phyloP scores from a whole-genome alignment of 1,140 invertebrate species.

The Antheraea pernyi region DNA sequence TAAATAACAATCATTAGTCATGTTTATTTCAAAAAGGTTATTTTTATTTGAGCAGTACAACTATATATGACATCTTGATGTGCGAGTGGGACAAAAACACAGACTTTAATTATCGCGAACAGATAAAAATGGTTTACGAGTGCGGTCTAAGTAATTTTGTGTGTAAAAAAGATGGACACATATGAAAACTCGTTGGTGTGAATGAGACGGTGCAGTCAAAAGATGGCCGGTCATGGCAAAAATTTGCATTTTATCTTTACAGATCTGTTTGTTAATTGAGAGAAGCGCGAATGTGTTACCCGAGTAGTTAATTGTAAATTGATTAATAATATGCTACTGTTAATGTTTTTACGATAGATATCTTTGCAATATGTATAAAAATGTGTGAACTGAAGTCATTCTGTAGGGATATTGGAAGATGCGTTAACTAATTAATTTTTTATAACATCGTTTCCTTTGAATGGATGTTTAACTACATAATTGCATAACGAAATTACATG shows the following conservation, averaged over 20 bases:
- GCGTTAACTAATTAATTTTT: not conserved
- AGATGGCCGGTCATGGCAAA: slow-evolving; percentile 36
- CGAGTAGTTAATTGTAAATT: slow-evolving; percentile 52
- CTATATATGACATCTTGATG: not conserved
- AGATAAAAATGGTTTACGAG: slow-evolving; percentile 4
- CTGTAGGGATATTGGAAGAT: not conserved
- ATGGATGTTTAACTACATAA: too few species aligned
- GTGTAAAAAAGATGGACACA: slow-evolving; percentile 24
- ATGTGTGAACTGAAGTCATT: slow-evolving; percentile 8
- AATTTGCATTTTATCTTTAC: slow-evolving; percentile 59
- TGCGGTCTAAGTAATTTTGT: slow-evolving; percentile 14
- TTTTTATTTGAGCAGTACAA: not conserved
- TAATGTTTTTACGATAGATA: slow-evolving; percentile 45
- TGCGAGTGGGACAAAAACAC: slow-evolving; percentile 20
- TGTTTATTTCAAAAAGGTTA: not conserved
- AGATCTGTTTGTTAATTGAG: slow-evolving; percentile 59
- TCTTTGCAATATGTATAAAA: slow-evolving; percentile 29
- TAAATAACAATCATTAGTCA: slow-evolving; percentile 9
- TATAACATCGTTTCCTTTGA: too few species aligned
- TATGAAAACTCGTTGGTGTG: slow-evolving; percentile 6
- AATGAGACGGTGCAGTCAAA: slow-evolving; percentile 19
- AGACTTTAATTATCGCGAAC: not conserved
- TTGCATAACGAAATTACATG: too few species aligned
- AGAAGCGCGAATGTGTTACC: slow-evolving; percentile 48
- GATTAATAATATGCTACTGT: slow-evolving; percentile 62